Base-by-base conservation (phyloP, 2,888 invertebrate species). In the Xestia rhomboidea region DNA sequence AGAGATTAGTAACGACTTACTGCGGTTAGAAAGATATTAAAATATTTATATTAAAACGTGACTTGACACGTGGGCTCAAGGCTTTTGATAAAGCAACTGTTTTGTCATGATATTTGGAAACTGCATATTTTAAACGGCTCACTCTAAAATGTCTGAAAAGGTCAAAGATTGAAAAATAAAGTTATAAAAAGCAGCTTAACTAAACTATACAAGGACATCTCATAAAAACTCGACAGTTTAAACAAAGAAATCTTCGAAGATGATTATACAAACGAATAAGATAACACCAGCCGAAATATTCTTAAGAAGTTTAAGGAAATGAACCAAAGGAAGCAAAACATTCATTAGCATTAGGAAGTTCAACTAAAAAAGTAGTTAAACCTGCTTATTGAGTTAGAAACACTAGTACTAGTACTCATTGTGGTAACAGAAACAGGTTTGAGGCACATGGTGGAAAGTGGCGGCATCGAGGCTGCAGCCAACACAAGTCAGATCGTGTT, bases 381-480 rank as follows among this genome's bases (percentile, higher is more conserved):
- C 86, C 74, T 81, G 81, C 76, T 83, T 86, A 78, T 82, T 85
- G 79, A 87, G 87, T 84, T 90, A 82, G 82, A 85, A 78, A 70
- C 79, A 81, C 73, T 80, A 87, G 83, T 83, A 74, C 76, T 79
- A 88, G 84, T 84, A 67, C 30, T 82, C 30, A 85, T 62, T 82
- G 84, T 81, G 79, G 79, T 57, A 67, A 68, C 63, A 76, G 70
- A 88, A 92, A 94, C 94, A 87, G 93, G 95, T 95, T 94, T 90
- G 90, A 86, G 89, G 89, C 93, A 92, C 90, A 93, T 93, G 93
- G 93, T 94, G 93, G 93, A 94, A 94, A 94, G 94, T 93, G 91
- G 92, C 89, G 82, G 85, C 85, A 63, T 79, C 89, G 88, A 90
- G 89, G 89, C 89, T 89, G 88, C 85, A 76, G 84, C 77, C 67